Percentiles rank a stretch among this genome's conserved stretches.
phyloP scores from a whole-genome alignment of 2,113 vertebrate species.

The Daubentonia madagascariensis region DNA sequence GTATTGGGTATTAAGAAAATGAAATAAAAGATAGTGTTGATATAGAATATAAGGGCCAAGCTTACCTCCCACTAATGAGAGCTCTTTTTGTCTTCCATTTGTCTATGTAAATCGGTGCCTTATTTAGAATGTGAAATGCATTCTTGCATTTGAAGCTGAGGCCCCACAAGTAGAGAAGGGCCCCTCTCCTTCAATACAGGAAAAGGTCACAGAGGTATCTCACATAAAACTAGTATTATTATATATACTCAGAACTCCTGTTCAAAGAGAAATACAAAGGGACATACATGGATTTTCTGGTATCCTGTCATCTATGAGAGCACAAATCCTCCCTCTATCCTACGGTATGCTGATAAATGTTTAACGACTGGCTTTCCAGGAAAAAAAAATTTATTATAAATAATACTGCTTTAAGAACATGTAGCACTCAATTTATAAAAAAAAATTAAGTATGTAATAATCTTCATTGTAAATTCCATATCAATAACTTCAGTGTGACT shows the following conservation, averaged over 20 bases:
- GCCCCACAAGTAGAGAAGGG: not conserved
- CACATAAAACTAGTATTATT: not conserved
- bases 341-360: not conserved
- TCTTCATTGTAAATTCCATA: not conserved
- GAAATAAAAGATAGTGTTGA: not conserved
- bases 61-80: not conserved
- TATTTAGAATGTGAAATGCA: not conserved
- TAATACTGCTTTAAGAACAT: not conserved
- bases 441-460: not conserved
- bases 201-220: not conserved
- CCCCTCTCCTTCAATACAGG: not conserved
- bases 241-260: not conserved
- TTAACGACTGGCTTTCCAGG: not conserved
- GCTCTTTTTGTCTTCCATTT: not conserved
- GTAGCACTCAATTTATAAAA: not conserved
- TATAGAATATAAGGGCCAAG: not conserved
- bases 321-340: not conserved
- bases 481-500: not conserved
- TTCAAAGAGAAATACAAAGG: not conserved
- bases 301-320: not conserved
- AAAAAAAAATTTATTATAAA: not conserved
- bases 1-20: not conserved
- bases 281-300: not conserved
- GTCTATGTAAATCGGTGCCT: not conserved
- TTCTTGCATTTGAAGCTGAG: not conserved